These are phyloP conservation scores for Drosophila repleta DNA, from an alignment of 1,140 invertebrate genomes.

Conservation along the genomic window DNA sequence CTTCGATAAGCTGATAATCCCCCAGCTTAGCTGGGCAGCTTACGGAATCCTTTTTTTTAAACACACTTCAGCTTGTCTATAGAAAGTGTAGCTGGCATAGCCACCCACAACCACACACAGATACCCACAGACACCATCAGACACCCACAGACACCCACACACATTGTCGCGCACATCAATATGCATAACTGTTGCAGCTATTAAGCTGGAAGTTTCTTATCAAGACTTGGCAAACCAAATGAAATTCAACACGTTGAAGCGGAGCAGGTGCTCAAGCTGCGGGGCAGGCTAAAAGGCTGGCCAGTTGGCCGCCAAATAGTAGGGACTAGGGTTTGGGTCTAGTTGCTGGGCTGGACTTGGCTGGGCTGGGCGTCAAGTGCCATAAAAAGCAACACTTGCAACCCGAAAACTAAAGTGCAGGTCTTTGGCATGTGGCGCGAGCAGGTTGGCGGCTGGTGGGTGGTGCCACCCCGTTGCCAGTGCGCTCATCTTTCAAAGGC, in stretches of 20 bases:
- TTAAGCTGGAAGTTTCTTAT: conserved; percentile 74
- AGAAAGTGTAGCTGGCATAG: too few relatives aligned
- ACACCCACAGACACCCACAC: not conserved
- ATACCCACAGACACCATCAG: too few relatives aligned
- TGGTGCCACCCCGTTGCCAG: conserved; percentile 39
- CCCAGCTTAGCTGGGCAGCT: too few relatives aligned
- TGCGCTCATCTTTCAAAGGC: conserved; percentile 77
- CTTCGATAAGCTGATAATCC: too few relatives aligned
- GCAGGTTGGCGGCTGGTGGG: conserved; percentile 5
- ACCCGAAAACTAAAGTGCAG: conserved; percentile 79
- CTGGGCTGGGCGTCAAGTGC: conserved; percentile 70
- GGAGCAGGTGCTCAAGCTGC: conserved; percentile 47
- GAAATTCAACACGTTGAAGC: conserved; percentile 51
- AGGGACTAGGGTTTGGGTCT: not conserved
- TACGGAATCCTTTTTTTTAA: too few relatives aligned
- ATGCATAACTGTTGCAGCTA: conserved; percentile 59
- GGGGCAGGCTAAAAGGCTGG: conserved; percentile 2
- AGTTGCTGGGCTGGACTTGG: not conserved
- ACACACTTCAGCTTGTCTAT: too few relatives aligned
- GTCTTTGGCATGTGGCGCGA: conserved; percentile 45
- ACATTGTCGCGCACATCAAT: conserved; percentile 22
- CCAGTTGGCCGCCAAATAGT: conserved; percentile 23
- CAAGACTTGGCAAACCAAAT: conserved; percentile 57
- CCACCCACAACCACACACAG: too few relatives aligned
- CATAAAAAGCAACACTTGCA: conserved; percentile 80